A percentile compares a stretch with the other conserved stretches of the same genome.
Evolutionary conservation across 2,113 vertebrate genomes (phyloP).

Genomic region (Etia nguti): DNA sequence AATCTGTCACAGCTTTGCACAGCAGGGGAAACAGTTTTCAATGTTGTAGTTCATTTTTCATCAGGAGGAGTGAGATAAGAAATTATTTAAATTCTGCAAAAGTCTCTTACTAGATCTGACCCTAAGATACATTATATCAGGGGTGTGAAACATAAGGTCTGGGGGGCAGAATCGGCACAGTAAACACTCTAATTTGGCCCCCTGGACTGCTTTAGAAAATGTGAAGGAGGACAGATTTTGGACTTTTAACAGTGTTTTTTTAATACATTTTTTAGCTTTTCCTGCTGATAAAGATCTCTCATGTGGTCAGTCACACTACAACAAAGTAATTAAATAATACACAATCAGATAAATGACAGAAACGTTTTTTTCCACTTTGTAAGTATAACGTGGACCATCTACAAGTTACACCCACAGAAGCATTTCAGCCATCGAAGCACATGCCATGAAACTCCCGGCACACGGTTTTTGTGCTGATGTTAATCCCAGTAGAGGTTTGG

Average conservation of each 20-base stretch:
- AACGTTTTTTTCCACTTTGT: rapidly evolving
- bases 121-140: neutral
- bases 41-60: neutral
- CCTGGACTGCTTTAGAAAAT: neutral
- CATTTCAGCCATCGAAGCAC: neutral
- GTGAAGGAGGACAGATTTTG: neutral
- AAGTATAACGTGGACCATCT: neutral
- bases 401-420: neutral
- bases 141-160: neutral
- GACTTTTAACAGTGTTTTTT: neutral
- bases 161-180: neutral
- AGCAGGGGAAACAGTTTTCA: neutral
- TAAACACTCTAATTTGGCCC: neutral
- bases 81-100: neutral
- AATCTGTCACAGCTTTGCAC: neutral
- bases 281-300: neutral
- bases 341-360: neutral
- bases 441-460: neutral
- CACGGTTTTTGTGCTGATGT: neutral
- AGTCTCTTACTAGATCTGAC: neutral
- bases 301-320: neutral
- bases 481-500: neutral
- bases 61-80: neutral
- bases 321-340: neutral
- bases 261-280: neutral